Percentiles rank a stretch among this genome's conserved stretches.
These are phyloP conservation scores for Drosophila gunungcola DNA, from an alignment of 1,140 invertebrate species.

Conservation along the genomic window DNA sequence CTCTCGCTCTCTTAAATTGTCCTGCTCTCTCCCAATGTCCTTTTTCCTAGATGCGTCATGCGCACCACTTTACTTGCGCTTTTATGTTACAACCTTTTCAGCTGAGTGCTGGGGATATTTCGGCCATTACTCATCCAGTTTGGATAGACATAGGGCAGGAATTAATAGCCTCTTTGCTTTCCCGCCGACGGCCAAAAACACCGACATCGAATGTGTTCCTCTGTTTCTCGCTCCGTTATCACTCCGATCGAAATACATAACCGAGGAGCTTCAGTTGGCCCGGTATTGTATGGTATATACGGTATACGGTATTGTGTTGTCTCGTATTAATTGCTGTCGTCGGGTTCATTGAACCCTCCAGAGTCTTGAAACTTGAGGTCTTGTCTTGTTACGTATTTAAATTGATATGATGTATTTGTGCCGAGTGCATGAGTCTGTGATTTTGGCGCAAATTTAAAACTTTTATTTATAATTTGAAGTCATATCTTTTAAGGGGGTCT, in stretches of 20 bases:
- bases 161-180: constrained; percentile 44
- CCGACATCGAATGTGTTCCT: constrained; percentile 15
- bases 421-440: constrained; percentile 7
- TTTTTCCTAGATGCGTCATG: constrained; percentile 74
- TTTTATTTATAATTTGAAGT: constrained; percentile 25
- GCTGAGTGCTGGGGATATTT: constrained; percentile 49
- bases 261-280: constrained; percentile 27
- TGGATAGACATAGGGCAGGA: constrained; percentile 57
- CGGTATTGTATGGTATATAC: constrained; percentile 20
- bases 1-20: constrained; percentile 24
- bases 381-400: constrained; percentile 53
- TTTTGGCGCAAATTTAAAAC: constrained; percentile 20
- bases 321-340: constrained; percentile 33
- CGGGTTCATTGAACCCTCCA: constrained; percentile 46
- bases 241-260: constrained; percentile 44
- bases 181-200: constrained; percentile 5
- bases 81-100: constrained; percentile 45
- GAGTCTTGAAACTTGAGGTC: constrained; percentile 49
- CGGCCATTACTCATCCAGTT: constrained; percentile 71
- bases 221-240: constrained; percentile 17
- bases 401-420: constrained; percentile 33
- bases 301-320: constrained; percentile 26
- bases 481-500: neutral
- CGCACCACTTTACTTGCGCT: constrained; percentile 75
- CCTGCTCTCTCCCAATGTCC: constrained; percentile 43